These are phyloP conservation scores for Metridium senile DNA, from an alignment of 92 coral and sea anemone species.

Conservation along the genomic window DNA sequence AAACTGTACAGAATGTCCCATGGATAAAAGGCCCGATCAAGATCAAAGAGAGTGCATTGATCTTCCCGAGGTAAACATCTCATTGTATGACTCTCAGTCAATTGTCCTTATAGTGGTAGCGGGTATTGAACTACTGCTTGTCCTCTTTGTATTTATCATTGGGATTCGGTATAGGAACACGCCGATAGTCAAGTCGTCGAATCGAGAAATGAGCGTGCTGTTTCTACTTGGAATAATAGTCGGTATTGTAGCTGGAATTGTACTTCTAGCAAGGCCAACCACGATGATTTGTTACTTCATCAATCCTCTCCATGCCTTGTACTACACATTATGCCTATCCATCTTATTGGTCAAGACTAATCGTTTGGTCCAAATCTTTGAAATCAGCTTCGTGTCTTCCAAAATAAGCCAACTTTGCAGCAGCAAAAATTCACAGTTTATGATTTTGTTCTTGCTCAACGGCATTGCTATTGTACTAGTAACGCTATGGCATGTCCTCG, in stretches of 20 bases:
- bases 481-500: conserved; percentile 43
- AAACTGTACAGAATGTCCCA: conserved; percentile 61
- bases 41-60: conserved; percentile 49
- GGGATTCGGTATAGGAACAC: conserved; percentile 54
- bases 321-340: conserved; percentile 58
- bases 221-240: conserved; percentile 56
- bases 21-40: conserved; percentile 51
- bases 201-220: conserved; percentile 56
- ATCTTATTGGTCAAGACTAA: conserved; percentile 70
- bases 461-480: conserved; percentile 39
- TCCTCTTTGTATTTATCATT: conserved; percentile 36
- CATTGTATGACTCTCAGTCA: conserved; percentile 32
- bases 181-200: conserved; percentile 73
- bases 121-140: conserved; percentile 37
- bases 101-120: conserved; percentile 42
- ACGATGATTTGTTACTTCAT: conserved; percentile 35
- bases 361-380: conserved; percentile 68
- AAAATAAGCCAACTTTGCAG: conserved; percentile 33
- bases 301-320: conserved; percentile 38
- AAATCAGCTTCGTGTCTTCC: conserved; percentile 41
- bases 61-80: conserved; percentile 42
- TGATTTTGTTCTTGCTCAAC: conserved; percentile 48
- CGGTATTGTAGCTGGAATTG: conserved; percentile 47
- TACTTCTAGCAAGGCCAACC: conserved; percentile 47
- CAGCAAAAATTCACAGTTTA: conserved; percentile 48